These are phyloP conservation scores for Paratrypauchen microcephalus DNA, from an alignment of 2,797 vertebrate species.

Conservation along the genomic window DNA sequence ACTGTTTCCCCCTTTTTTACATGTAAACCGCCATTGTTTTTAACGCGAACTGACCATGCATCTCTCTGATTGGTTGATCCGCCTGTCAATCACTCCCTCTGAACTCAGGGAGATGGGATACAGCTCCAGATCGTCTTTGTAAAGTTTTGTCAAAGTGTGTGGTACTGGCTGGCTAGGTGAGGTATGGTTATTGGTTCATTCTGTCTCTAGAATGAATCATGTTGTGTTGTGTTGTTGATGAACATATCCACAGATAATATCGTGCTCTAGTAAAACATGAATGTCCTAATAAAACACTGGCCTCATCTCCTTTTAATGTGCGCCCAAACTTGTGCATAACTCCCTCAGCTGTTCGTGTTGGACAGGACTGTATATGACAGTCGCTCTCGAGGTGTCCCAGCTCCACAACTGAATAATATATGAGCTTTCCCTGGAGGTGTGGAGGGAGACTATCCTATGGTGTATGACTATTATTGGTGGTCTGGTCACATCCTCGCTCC, in stretches of 20 bases:
- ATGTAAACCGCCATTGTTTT: too few relatives aligned
- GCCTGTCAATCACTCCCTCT: too few relatives aligned
- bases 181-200: not conserved
- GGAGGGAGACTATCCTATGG: constrained; percentile 27
- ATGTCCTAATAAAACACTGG: not conserved
- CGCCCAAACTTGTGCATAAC: not conserved
- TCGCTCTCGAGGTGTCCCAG: constrained; percentile 40
- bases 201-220: not conserved
- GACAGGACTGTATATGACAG: constrained; percentile 23
- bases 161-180: not conserved
- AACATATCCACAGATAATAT: not conserved
- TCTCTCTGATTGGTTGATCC: too few relatives aligned
- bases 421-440: constrained; percentile 42
- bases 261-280: not conserved
- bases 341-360: not conserved
- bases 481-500: constrained; percentile 54
- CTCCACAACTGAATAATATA: constrained; percentile 53
- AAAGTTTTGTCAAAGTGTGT: too few relatives aligned
- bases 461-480: constrained; percentile 32
- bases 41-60: too few relatives aligned
- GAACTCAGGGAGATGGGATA: too few relatives aligned
- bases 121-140: too few relatives aligned
- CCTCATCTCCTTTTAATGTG: not conserved
- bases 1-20: too few relatives aligned
- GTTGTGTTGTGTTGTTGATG: not conserved